Evolutionary conservation across 1,140 invertebrate genomes (phyloP).

Genomic region (Zaprionus africanus): DNA sequence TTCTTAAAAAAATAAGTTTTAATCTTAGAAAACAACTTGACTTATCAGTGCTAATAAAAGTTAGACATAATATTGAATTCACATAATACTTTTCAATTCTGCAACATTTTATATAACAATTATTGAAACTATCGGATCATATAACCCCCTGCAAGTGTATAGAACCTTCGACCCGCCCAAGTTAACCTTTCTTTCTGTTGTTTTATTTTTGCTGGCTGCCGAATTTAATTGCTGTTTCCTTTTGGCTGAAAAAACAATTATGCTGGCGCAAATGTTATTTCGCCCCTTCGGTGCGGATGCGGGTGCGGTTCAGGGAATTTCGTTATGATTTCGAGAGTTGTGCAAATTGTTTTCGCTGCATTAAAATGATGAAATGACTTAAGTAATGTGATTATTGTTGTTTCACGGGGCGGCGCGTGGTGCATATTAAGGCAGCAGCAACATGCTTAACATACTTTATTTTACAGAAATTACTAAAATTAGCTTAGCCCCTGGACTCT

Average conservation of each 20-base stretch:
- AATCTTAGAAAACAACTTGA: too few species aligned
- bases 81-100: too few species aligned
- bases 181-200: background rate
- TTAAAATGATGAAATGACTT: constrained; percentile 7
- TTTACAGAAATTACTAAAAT: constrained; percentile 4
- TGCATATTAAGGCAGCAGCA: constrained; percentile 2
- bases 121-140: too few species aligned
- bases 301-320: background rate
- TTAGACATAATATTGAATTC: too few species aligned
- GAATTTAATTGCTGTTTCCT: constrained; percentile 4
- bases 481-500: background rate
- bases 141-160: background rate
- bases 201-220: background rate
- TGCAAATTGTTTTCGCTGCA: constrained; percentile 3
- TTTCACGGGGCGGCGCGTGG: background rate
- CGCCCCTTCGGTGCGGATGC: background rate
- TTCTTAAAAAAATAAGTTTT: too few species aligned
- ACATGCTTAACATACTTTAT: constrained; percentile 8
- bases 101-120: too few species aligned
- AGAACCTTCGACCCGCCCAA: background rate
- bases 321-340: background rate
- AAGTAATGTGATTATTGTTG: constrained; percentile 13
- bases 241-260: constrained; percentile 6
- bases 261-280: constrained; percentile 1
- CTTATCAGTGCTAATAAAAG: too few species aligned